phyloP scores from a whole-genome alignment of 2,888 invertebrate genomes.

The Gortyna flavago region DNA sequence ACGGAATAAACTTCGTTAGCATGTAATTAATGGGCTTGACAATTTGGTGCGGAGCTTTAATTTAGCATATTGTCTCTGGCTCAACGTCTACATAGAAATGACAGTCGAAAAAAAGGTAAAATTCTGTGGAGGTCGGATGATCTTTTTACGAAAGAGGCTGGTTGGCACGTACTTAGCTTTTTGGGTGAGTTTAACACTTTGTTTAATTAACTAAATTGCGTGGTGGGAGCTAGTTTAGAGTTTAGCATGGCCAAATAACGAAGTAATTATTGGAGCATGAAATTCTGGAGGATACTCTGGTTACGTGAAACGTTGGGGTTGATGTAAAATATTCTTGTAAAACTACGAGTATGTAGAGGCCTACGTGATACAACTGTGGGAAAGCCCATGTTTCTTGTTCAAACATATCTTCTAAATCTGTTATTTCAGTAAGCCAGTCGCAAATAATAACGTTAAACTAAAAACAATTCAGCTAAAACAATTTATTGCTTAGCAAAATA shows the following conservation, averaged over 20 bases:
- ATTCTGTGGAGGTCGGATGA: conserved; percentile 54
- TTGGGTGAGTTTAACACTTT: conserved; percentile 52
- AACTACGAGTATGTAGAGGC: background rate
- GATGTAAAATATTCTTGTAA: background rate
- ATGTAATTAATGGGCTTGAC: conserved; percentile 81
- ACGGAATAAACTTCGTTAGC: conserved; percentile 84
- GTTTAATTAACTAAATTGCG: conserved; percentile 60
- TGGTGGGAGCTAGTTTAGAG: conserved; percentile 24
- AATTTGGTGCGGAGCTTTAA: conserved; percentile 74
- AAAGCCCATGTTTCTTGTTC: background rate
- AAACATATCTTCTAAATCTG: background rate
- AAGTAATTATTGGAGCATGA: conserved; percentile 24
- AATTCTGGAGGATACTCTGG: conserved; percentile 10
- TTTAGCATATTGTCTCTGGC: conserved; percentile 76
- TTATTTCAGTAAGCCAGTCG: background rate
- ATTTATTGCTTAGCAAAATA: conserved; percentile 58
- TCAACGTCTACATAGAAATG: conserved; percentile 65
- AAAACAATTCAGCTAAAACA: conserved; percentile 29
- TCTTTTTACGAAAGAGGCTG: conserved; percentile 61
- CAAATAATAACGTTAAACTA: conserved; percentile 32
- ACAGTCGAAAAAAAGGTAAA: conserved; percentile 65
- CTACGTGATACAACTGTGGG: background rate
- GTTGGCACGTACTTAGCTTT: conserved; percentile 60
- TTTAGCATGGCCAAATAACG: conserved; percentile 31
- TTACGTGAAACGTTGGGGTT: background rate